Percentiles rank a stretch among this genome's conserved stretches.
Conservation (phyloP, 2,888 invertebrate genomes). For the Acleris cristana region DNA sequence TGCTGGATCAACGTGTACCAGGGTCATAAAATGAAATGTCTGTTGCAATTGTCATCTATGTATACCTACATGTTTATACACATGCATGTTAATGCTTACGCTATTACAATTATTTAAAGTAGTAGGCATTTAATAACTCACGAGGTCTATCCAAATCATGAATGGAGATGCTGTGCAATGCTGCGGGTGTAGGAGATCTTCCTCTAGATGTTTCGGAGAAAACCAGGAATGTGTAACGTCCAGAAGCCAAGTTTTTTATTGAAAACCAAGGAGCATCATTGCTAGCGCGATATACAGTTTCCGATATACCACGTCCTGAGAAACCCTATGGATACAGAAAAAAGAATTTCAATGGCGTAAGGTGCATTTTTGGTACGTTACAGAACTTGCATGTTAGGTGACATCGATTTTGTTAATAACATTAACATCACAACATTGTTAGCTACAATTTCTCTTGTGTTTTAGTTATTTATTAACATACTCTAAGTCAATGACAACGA, state of each 20-base stretch:
- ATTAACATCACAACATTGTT: too few species aligned
- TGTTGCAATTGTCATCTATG: too few species aligned
- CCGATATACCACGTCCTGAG: constrained; percentile 76
- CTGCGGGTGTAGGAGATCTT: constrained; percentile 88
- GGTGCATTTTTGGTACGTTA: background rate
- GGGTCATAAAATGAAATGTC: too few species aligned
- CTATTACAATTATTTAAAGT: too few species aligned
- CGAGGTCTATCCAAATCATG: constrained; percentile 72
- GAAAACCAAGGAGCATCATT: constrained; percentile 88
- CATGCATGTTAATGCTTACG: too few species aligned
- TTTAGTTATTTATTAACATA: too few species aligned
- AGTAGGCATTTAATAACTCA: constrained; percentile 42
- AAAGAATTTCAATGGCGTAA: too few species aligned
- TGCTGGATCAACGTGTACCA: too few species aligned
- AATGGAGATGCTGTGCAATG: constrained; percentile 86
- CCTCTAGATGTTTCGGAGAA: constrained; percentile 93
- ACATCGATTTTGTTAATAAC: too few species aligned
- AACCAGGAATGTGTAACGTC: constrained; percentile 90
- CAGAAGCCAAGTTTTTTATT: constrained; percentile 89
- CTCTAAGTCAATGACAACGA: too few species aligned
- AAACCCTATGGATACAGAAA: constrained; percentile 61
- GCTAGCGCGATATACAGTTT: constrained; percentile 86
- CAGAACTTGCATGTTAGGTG: background rate
- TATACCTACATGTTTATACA: too few species aligned
- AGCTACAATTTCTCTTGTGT: too few species aligned